phyloP scores from a whole-genome alignment of 1,140 invertebrate species.

The Lordiphosa clarofinis region DNA sequence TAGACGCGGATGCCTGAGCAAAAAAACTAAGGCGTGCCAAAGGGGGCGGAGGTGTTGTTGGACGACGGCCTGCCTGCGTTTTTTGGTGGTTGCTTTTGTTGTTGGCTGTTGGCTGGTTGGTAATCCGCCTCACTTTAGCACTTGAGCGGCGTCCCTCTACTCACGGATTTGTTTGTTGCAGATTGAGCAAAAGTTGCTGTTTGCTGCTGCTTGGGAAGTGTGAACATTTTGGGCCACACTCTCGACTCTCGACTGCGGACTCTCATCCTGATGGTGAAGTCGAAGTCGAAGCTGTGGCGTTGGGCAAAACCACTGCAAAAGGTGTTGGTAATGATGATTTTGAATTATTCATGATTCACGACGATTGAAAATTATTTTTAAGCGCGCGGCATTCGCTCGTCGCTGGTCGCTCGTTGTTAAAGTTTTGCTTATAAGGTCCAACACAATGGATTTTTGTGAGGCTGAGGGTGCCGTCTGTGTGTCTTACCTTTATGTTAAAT shows the following conservation, averaged over 20 bases:
- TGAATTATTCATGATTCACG: constrained; percentile 78
- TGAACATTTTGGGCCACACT: constrained; percentile 77
- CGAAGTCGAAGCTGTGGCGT: neutral
- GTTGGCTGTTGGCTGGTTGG: constrained; percentile 34
- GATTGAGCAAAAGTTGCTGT: constrained; percentile 71
- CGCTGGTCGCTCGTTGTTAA: constrained; percentile 45
- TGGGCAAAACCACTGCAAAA: constrained; percentile 61
- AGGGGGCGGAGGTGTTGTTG: constrained; percentile 66
- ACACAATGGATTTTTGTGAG: constrained; percentile 40
- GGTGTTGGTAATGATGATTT: constrained; percentile 78
- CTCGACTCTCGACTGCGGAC: constrained; percentile 24
- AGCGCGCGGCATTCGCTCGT: constrained; percentile 44
- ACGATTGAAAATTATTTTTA: constrained; percentile 73
- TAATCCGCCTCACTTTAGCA: constrained; percentile 77
- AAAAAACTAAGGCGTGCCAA: constrained; percentile 57
- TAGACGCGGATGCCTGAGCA: constrained; percentile 42
- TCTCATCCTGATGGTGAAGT: neutral
- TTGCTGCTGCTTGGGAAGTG: constrained; percentile 59
- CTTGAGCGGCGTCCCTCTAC: constrained; percentile 65
- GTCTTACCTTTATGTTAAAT: constrained; percentile 72
- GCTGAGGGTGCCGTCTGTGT: constrained; percentile 29
- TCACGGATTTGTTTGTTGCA: constrained; percentile 64
- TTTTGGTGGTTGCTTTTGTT: constrained; percentile 65
- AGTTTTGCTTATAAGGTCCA: constrained; percentile 64
- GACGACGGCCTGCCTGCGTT: constrained; percentile 11